These are phyloP conservation scores for Oceanodroma tethys DNA, from an alignment of 2,113 vertebrate species.

Conservation along the genomic window DNA sequence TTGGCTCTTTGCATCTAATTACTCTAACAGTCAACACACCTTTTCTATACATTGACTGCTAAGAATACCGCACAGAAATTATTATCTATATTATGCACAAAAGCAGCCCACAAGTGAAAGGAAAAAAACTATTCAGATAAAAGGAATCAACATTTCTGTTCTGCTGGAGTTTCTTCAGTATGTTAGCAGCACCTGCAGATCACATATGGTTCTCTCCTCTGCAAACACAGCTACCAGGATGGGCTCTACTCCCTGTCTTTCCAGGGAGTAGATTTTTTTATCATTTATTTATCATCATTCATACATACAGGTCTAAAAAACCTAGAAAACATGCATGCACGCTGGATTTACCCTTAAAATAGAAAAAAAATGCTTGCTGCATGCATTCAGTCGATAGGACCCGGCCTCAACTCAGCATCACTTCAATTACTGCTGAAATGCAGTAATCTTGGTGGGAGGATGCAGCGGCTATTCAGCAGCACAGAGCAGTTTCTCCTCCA, in stretches of 20 bases:
- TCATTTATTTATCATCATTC: neutral
- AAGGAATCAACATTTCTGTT: neutral
- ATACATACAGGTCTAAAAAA: neutral
- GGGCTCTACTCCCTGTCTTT: neutral
- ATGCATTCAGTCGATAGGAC: neutral
- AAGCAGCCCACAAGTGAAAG: neutral
- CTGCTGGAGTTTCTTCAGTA: neutral
- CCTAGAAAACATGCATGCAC: neutral
- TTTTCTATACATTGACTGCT: neutral
- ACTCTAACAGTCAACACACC: neutral
- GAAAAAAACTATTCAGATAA: neutral
- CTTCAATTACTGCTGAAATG: neutral
- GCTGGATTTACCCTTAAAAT: neutral
- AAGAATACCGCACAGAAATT: neutral
- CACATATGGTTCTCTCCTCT: neutral
- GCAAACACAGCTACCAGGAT: neutral
- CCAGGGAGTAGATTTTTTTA: no score
- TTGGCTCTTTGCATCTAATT: neutral
- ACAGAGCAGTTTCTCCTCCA: neutral
- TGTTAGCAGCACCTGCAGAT: neutral
- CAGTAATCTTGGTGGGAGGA: neutral
- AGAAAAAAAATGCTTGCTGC: neutral
- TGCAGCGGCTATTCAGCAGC: neutral
- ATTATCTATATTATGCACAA: neutral
- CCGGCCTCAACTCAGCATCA: neutral